These are phyloP conservation scores for Mercenaria mercenaria DNA, from an alignment of 1,140 invertebrate genomes.

Conservation along the genomic window DNA sequence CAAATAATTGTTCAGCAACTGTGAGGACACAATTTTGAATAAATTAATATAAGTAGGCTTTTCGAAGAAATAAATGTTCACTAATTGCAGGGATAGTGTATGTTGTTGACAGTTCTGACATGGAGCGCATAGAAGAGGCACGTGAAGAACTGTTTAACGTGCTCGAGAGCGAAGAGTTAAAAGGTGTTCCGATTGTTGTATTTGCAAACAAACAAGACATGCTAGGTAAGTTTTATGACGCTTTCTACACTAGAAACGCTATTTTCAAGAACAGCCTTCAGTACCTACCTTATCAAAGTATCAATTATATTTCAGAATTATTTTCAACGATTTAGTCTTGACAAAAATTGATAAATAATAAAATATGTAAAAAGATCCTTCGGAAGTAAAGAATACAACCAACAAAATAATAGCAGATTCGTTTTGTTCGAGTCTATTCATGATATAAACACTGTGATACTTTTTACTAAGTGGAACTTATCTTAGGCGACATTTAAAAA, in stretches of 20 bases:
- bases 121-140: slow-evolving; percentile 98
- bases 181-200: slow-evolving; percentile 98
- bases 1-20: too few species aligned
- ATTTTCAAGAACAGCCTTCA: neutral
- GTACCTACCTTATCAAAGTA: neutral
- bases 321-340: too few species aligned
- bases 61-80: too few species aligned
- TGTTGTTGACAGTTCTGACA: slow-evolving; percentile 99
- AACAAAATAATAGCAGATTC: too few species aligned
- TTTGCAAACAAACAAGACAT: slow-evolving; percentile 98
- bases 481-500: neutral
- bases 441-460: too few species aligned
- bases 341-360: too few species aligned
- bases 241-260: neutral
- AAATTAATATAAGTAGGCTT: too few species aligned
- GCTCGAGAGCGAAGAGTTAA: slow-evolving; percentile 95
- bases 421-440: too few species aligned
- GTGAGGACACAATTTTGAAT: too few species aligned
- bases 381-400: too few species aligned
- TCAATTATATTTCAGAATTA: neutral
- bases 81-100: slow-evolving; percentile 95
- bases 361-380: too few species aligned
- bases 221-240: slow-evolving; percentile 71
- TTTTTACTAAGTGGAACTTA: too few species aligned
- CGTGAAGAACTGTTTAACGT: slow-evolving; percentile 94